Base-by-base conservation (phyloP, 2,113 vertebrate species). In the Microcebus murinus region DNA sequence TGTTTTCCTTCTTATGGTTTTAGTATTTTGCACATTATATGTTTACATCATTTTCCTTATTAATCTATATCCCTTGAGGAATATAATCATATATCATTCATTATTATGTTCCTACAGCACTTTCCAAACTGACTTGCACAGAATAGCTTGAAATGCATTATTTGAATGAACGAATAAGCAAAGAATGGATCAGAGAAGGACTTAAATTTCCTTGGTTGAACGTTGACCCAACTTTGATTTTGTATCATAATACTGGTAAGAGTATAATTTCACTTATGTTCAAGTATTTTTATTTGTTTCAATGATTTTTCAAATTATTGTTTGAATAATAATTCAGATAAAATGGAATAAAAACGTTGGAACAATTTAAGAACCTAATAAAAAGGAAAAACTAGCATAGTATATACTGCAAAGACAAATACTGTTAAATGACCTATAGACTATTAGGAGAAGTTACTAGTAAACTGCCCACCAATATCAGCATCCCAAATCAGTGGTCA, bases 121-220 rank as follows among this genome's bases (percentile, higher is more conserved):
- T 71, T 89, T 50, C 20, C 45, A 71, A 50, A 63, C 23, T 88
- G 39, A 65, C 8, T 85, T 87, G 10, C 8, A 65, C 10, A 94
- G n/a, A 94, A 77, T 29, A 94, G 29, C 29, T 94, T 93, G 67
- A 90, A 77, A 83, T 23, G 55, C 9, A 50, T 45, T 68, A 42
- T 81, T 23, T 87, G 39, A 85, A 45, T 31, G n/a, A 87, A 89
- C 70, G 10, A 85, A 57, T 85, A 55, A 88, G 55, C 76, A 4
- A 89, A 79, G 67, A 59, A 63, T 48, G 34, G 42, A 52, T 67
- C 39, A 76, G 6, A 81, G 18, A 80, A 89, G 23, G 14, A 68
- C 29, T 74, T 90, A 31, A 82, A 61, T 86, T 93, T 27, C 18
- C 20, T 77, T 79, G 12, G 7, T 93, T 86, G 18, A 96, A 95